Evolutionary conservation across 2,888 invertebrate species (phyloP).

Genomic region (Prenolepis imparis): DNA sequence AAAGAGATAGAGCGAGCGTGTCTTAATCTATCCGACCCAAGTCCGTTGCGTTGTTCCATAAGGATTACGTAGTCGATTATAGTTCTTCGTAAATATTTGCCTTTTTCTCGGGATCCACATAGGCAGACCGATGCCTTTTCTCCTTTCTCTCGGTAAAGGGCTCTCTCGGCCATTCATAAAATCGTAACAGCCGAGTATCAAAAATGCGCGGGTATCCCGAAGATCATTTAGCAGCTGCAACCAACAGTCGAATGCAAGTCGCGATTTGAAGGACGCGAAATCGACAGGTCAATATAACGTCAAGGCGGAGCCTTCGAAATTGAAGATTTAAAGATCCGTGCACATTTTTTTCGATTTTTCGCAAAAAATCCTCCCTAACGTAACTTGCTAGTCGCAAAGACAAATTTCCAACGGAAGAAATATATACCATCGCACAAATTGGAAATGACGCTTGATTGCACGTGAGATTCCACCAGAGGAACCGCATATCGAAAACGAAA

Average conservation of each 20-base stretch:
- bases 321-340: no score
- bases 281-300: background rate
- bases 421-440: background rate
- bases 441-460: conserved; percentile 13
- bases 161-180: background rate
- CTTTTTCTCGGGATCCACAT: conserved; percentile 61
- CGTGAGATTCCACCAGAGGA: background rate
- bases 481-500: conserved; percentile 4
- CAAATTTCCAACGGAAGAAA: background rate
- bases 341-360: no score
- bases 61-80: conserved; percentile 75
- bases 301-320: no score
- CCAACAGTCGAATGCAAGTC: background rate
- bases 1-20: conserved; percentile 41
- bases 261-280: background rate
- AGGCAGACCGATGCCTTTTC: conserved; percentile 60
- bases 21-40: conserved; percentile 64
- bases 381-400: background rate
- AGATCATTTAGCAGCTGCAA: background rate
- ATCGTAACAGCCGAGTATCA: background rate
- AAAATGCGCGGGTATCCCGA: background rate
- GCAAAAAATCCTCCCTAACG: background rate
- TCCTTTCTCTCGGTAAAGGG: background rate
- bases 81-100: conserved; percentile 77
- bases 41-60: conserved; percentile 54